phyloP scores from a whole-genome alignment of 1,140 invertebrate species.

The Wasmannia auropunctata region DNA sequence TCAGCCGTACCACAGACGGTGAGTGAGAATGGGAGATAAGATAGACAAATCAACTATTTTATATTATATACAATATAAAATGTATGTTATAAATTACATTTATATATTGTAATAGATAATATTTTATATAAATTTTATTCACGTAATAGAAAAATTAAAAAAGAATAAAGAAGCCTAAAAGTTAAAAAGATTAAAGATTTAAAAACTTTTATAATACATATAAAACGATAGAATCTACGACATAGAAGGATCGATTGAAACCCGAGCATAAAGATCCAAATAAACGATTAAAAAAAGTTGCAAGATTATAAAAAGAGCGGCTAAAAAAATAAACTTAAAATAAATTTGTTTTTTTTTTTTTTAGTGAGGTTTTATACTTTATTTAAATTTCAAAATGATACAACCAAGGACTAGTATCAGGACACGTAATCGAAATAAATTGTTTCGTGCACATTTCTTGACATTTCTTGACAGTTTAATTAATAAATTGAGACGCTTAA shows the following conservation, averaged over 20 bases:
- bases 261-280: not conserved
- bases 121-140: not conserved
- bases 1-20: slow-evolving; percentile 96
- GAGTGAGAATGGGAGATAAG: slow-evolving; percentile 28
- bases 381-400: slow-evolving; percentile 20
- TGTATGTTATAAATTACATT: not conserved
- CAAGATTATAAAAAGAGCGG: not conserved
- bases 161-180: not conserved
- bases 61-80: not conserved
- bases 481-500: not conserved
- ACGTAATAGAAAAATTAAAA: not conserved
- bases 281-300: not conserved
- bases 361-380: not conserved
- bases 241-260: not conserved
- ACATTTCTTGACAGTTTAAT: not conserved
- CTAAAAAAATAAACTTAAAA: not conserved
- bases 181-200: not conserved
- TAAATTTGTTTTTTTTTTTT: not conserved
- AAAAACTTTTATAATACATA: not conserved
- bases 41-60: not conserved
- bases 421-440: not conserved
- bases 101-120: not conserved
- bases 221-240: not conserved
- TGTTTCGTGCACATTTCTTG: not conserved
- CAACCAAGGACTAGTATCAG: not conserved